These are phyloP conservation scores for Drosophila falleni DNA, from an alignment of 2,888 invertebrate species.

Conservation along the genomic window DNA sequence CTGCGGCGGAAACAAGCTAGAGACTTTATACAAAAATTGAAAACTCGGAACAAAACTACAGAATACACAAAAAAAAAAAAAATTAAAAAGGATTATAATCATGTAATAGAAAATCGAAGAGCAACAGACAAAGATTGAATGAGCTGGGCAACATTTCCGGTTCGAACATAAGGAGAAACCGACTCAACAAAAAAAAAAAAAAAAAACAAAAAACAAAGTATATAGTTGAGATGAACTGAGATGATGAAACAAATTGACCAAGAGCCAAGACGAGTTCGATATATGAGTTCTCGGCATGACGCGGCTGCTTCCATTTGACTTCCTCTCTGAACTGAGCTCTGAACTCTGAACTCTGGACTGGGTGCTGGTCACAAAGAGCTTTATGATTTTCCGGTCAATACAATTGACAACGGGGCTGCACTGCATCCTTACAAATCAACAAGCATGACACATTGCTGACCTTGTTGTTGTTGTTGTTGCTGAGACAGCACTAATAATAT, in stretches of 20 bases:
- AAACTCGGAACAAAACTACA: slow-evolving; percentile 3
- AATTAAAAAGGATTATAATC: slow-evolving; percentile 70
- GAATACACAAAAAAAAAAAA: slow-evolving; percentile 1
- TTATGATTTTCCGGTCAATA: slow-evolving; percentile 83
- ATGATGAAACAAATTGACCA: slow-evolving; percentile 51
- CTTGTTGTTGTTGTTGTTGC: slow-evolving; percentile 45
- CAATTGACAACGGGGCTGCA: slow-evolving; percentile 62
- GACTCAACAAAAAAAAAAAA: slow-evolving; percentile 12
- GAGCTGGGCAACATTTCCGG: slow-evolving; percentile 73
- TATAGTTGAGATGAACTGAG: background rate
- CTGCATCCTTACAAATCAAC: slow-evolving; percentile 80
- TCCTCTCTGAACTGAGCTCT: slow-evolving; percentile 54
- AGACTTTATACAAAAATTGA: slow-evolving; percentile 43
- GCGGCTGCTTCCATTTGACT: slow-evolving; percentile 48
- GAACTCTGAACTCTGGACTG: too few relatives aligned
- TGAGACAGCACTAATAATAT: slow-evolving; percentile 69
- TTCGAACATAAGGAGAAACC: slow-evolving; percentile 20
- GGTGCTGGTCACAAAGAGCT: slow-evolving; percentile 69
- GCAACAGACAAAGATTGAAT: slow-evolving; percentile 66
- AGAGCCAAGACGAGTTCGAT: slow-evolving; percentile 14
- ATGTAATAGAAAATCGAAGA: slow-evolving; percentile 66
- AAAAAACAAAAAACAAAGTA: background rate
- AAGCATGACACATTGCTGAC: slow-evolving; percentile 79
- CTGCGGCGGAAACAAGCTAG: slow-evolving; percentile 63
- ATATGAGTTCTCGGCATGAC: slow-evolving; percentile 61